Percentiles rank a stretch among this genome's conserved stretches.
Evolutionary conservation across 2,797 vertebrate species (phyloP).

Genomic region (Mycteria americana): DNA sequence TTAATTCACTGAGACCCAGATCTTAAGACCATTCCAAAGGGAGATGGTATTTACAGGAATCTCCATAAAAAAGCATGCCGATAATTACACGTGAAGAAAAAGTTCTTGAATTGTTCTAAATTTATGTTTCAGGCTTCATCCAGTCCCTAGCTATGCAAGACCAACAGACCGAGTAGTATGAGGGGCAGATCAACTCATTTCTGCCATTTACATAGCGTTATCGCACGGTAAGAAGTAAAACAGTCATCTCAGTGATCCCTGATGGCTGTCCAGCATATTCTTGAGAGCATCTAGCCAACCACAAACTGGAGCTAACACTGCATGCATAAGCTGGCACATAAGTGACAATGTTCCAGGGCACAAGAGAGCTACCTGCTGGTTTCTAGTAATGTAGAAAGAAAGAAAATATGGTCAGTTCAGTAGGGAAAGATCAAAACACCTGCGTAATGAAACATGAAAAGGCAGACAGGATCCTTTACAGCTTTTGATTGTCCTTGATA

Average conservation of each 20-base stretch:
- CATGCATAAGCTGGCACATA: neutral
- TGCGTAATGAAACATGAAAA: neutral
- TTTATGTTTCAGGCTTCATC: neutral
- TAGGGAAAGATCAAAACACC: neutral
- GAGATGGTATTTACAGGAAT: neutral
- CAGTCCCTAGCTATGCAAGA: neutral
- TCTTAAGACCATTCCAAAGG: neutral
- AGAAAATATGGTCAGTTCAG: neutral
- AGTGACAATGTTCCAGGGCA: neutral
- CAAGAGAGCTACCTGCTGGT: neutral
- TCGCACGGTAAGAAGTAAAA: neutral
- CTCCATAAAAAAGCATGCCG: neutral
- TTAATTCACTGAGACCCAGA: neutral
- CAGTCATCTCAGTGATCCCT: neutral
- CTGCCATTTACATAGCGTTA: neutral
- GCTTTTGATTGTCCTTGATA: accelerated
- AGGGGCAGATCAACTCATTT: neutral
- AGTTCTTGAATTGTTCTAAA: neutral
- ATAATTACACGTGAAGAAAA: neutral
- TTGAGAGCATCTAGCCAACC: neutral
- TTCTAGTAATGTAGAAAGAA: neutral
- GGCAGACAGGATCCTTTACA: neutral
- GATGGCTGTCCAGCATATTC: neutral
- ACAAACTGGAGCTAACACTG: neutral
- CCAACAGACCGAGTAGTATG: neutral